A percentile compares a stretch with the other conserved stretches of the same genome.
phyloP scores from a whole-genome alignment of 1,140 invertebrate species.

The Littorina saxatilis region DNA sequence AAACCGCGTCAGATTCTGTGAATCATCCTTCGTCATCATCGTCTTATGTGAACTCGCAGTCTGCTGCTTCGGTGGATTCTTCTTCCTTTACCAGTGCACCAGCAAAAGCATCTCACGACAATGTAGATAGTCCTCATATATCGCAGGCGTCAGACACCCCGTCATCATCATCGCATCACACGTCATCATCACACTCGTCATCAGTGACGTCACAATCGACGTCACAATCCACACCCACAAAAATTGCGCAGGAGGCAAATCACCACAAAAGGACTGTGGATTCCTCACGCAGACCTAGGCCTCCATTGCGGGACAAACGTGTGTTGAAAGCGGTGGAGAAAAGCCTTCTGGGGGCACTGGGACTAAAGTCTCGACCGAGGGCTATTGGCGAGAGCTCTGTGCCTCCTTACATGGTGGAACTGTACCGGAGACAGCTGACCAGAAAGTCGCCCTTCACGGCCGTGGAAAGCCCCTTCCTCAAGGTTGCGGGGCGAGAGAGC shows the following conservation, averaged over 20 bases:
- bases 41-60: neutral
- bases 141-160: neutral
- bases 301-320: slow-evolving; percentile 16
- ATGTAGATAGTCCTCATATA: no score
- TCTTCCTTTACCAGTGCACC: neutral
- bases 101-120: neutral
- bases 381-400: slow-evolving; percentile 78
- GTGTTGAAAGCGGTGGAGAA: slow-evolving; percentile 79
- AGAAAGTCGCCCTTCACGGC: slow-evolving; percentile 6
- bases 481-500: slow-evolving; percentile 46
- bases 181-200: neutral
- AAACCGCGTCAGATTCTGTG: no score
- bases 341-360: slow-evolving; percentile 85
- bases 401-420: slow-evolving; percentile 86
- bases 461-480: slow-evolving; percentile 39
- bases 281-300: neutral
- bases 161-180: neutral
- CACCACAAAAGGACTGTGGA: neutral
- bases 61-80: neutral
- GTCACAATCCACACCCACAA: neutral
- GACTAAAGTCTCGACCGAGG: slow-evolving; percentile 82
- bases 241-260: no score
- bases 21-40: neutral
- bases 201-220: neutral
- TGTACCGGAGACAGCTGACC: slow-evolving; percentile 78